These are phyloP conservation scores for Ferdinandea cuprea DNA, from an alignment of 2,888 invertebrate species.

Conservation along the genomic window DNA sequence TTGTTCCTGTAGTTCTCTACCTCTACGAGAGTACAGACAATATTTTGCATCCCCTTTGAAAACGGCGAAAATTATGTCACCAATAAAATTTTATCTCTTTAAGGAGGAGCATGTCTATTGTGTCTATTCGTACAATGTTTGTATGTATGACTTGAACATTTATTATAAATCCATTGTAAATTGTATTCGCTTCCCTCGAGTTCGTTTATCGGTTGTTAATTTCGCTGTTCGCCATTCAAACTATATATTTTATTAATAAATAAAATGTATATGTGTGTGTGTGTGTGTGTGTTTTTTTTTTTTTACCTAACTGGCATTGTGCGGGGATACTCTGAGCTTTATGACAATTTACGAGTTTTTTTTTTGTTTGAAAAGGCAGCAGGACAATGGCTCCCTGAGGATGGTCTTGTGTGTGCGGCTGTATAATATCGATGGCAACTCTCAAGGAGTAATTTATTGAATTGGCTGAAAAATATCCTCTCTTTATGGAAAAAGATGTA, in stretches of 20 bases:
- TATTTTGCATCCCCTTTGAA: slow-evolving; percentile 46
- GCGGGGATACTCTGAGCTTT: not conserved
- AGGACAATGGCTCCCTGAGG: slow-evolving; percentile 41
- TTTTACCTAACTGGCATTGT: slow-evolving; percentile 31
- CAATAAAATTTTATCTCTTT: slow-evolving; percentile 58
- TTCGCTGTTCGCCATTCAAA: slow-evolving; percentile 62
- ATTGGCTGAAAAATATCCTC: slow-evolving; percentile 62
- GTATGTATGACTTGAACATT: no score
- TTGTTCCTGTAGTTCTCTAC: not conserved
- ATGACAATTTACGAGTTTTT: slow-evolving; percentile 42
- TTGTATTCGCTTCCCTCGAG: slow-evolving; percentile 18
- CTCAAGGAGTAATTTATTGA: slow-evolving; percentile 65
- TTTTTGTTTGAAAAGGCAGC: not conserved
- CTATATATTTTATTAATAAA: slow-evolving; percentile 69
- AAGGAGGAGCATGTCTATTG: no score
- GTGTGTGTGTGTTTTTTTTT: slow-evolving; percentile 1
- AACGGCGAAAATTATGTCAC: slow-evolving; percentile 54
- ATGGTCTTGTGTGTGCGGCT: slow-evolving; percentile 14
- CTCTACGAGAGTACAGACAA: slow-evolving; percentile 22
- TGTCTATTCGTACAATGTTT: no score
- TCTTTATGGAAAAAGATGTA: slow-evolving; percentile 49
- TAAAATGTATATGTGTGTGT: slow-evolving; percentile 47
- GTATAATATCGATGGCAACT: slow-evolving; percentile 27
- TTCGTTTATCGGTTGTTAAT: slow-evolving; percentile 69
- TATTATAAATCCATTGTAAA: slow-evolving; percentile 23